Evolutionary conservation across 2,113 vertebrate genomes (phyloP), one percentile per base, ranked within the genome.

Genomic region (Apus apus): DNA sequence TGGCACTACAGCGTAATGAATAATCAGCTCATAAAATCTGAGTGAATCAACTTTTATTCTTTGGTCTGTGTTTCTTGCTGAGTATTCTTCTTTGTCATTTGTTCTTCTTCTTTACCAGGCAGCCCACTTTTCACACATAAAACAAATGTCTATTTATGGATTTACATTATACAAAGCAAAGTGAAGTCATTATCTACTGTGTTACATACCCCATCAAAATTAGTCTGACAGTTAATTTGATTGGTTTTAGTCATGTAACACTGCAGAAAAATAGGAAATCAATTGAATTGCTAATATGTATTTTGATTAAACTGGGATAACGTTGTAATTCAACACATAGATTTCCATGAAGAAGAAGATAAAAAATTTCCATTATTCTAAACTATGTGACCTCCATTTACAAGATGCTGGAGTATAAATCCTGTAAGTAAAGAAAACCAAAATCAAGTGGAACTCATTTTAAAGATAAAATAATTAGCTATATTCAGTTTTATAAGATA

Each of bases 231-330:
- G 76, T 73, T 91, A 57, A 72, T 94, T 82, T 70, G 32, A 10
- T 85, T 80, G 73, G 26, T 34, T 96, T 95, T 84, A 93, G 62
- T 48, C 67, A 56, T 38, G 68, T 34, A 95, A 80, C 74, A 86
- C 13, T 72, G 58, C 76, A 77, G 45, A 93, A 91, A 94, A 87
- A 43, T 9, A 27, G 82, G 87, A 95, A 91, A 85, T 95, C 61
- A 3, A 50, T 27, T n/a, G 45, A 56, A 70, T 48, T 62, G 38
- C n/a, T 71, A 79, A 76, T 38, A 89, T 15, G 15, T 85, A 83
- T 94, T 97, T 94, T 97, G 89, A 94, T 93, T 89, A 48, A 50
- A 91, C 30, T 79, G 75, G 48, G 45, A 38, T 88, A 91, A 68
- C 43, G 26, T 26, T 46, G 27, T 30, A 85, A 86, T 94, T 91